These are phyloP conservation scores for Fundulus diaphanus DNA, from an alignment of 2,797 vertebrate genomes.

Conservation along the genomic window DNA sequence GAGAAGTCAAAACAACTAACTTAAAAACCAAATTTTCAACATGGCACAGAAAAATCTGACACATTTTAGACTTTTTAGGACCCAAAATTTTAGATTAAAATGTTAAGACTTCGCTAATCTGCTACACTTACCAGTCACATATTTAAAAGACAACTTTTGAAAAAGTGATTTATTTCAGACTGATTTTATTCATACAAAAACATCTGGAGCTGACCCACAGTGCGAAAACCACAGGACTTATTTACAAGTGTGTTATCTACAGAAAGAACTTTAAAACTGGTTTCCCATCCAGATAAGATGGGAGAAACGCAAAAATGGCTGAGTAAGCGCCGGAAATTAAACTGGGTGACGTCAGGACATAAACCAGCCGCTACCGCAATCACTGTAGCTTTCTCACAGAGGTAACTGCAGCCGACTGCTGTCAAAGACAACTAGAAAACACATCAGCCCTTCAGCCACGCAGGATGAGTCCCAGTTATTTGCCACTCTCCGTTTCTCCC, in stretches of 20 bases:
- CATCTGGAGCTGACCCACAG: conserved; percentile 40
- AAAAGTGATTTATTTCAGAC: conserved; percentile 66
- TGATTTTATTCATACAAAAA: conserved; percentile 73
- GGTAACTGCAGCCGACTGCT: background rate
- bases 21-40: too few relatives aligned
- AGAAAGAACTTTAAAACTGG: conserved; percentile 49
- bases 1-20: too few relatives aligned
- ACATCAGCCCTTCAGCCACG: conserved; percentile 27
- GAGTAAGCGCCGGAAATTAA: conserved; percentile 40
- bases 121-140: background rate
- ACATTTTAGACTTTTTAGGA: background rate
- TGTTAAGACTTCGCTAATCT: too few relatives aligned
- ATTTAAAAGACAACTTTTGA: conserved; percentile 21
- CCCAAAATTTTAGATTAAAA: too few relatives aligned
- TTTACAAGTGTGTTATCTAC: conserved; percentile 82
- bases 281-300: conserved; percentile 29
- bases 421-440: background rate
- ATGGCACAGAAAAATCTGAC: background rate
- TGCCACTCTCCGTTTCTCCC: conserved; percentile 32
- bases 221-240: conserved; percentile 63
- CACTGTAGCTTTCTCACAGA: background rate
- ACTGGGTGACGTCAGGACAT: conserved; percentile 15
- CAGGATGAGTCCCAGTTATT: conserved; percentile 27
- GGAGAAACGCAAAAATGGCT: conserved; percentile 9
- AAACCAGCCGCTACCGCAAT: conserved; percentile 15